Conservation (phyloP, 2,888 invertebrate species). For the Drosophila incognita region DNA sequence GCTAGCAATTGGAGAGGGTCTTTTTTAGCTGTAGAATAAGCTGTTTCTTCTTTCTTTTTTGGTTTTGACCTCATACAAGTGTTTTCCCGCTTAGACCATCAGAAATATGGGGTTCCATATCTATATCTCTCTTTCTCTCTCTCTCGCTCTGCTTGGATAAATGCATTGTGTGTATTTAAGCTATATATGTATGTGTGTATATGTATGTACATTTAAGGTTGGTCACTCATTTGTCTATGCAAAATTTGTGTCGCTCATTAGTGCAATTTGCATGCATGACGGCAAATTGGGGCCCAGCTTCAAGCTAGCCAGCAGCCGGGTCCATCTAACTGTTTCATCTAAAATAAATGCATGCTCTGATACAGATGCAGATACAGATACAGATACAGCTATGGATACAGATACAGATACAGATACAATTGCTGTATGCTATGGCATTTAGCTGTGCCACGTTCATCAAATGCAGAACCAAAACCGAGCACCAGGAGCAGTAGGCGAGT, state of each 20-base stretch:
- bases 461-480: constrained; percentile 42
- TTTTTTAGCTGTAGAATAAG: constrained; percentile 2
- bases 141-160: background rate
- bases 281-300: constrained; percentile 68
- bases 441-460: constrained; percentile 57
- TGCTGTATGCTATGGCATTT: constrained; percentile 33
- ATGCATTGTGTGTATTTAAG: constrained; percentile 5
- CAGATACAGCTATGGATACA: constrained; percentile 29
- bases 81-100: constrained; percentile 29
- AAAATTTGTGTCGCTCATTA: constrained; percentile 76
- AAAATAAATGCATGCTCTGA: constrained; percentile 63
- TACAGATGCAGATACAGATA: constrained; percentile 17
- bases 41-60: constrained; percentile 5
- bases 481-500: background rate
- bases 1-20: background rate
- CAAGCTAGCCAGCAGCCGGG: constrained; percentile 42
- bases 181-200: background rate
- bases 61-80: constrained; percentile 50
- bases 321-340: constrained; percentile 57
- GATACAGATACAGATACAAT: constrained; percentile 25
- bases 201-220: constrained; percentile 10
- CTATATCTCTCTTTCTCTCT: background rate
- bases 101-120: constrained; percentile 29
- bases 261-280: constrained; percentile 79
- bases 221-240: constrained; percentile 71